A percentile compares a stretch with the other conserved stretches of the same genome.
Evolutionary conservation across 2,797 vertebrate species (phyloP).

Genomic region (Aplochiton taeniatus): DNA sequence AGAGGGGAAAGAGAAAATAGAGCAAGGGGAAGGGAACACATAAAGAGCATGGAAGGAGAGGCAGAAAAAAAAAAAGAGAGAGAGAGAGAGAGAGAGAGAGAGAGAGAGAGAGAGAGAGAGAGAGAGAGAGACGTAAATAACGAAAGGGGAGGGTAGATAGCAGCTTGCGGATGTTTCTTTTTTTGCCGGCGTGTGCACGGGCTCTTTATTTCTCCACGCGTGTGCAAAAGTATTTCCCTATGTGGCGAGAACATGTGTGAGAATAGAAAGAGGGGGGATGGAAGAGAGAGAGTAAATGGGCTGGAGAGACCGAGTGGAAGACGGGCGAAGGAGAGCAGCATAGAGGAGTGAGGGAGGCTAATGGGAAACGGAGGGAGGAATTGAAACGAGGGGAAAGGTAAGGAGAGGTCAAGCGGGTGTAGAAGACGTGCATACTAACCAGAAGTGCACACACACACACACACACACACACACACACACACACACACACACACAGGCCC

Average conservation of each 20-base stretch:
- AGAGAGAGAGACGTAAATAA: constrained; percentile 36
- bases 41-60: constrained; percentile 35
- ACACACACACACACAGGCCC: constrained; percentile 8
- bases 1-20: constrained; percentile 42
- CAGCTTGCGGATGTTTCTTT: neutral
- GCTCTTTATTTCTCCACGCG: constrained; percentile 1
- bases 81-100: constrained; percentile 19
- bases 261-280: too few relatives aligned
- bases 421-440: neutral
- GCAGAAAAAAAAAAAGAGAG: constrained; percentile 33
- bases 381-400: too few relatives aligned
- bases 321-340: too few relatives aligned
- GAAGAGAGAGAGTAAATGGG: too few relatives aligned
- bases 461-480: constrained; percentile 5
- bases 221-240: too few relatives aligned
- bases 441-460: neutral
- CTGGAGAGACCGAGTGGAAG: too few relatives aligned
- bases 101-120: constrained; percentile 22
- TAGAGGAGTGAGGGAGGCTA: too few relatives aligned
- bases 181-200: too few relatives aligned
- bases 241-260: too few relatives aligned
- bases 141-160: constrained; percentile 35
- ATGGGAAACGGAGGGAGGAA: too few relatives aligned
- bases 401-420: too few relatives aligned
- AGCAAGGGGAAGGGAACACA: neutral